These are phyloP conservation scores for Gopherus flavomarginatus DNA, from an alignment of 2,113 vertebrate genomes.

Conservation along the genomic window DNA sequence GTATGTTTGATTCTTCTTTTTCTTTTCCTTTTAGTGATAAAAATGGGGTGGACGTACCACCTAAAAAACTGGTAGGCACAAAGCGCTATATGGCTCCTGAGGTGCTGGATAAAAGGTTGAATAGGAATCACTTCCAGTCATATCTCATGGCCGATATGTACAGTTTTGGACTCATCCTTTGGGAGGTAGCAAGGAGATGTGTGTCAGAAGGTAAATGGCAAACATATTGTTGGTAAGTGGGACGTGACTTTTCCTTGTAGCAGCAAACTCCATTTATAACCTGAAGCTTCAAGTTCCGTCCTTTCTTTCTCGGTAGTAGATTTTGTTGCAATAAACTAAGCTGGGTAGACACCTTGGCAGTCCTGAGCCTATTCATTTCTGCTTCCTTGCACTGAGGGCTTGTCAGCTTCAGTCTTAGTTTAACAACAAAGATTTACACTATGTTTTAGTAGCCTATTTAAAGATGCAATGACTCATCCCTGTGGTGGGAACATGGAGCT, in stretches of 20 bases:
- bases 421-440: too few relatives aligned
- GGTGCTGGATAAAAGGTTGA: constrained; percentile 95
- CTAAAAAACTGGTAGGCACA: constrained; percentile 95
- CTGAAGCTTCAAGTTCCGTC: too few relatives aligned
- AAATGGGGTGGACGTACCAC: constrained; percentile 96
- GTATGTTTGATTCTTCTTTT: constrained; percentile 2
- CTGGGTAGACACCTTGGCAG: background rate
- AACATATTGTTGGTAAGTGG: too few relatives aligned
- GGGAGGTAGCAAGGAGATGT: constrained; percentile 94
- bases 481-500: too few relatives aligned
- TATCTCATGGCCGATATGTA: constrained; percentile 99
- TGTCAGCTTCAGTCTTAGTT: too few relatives aligned
- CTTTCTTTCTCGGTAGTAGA: too few relatives aligned
- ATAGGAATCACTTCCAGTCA: constrained; percentile 94
- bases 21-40: constrained; percentile 84
- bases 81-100: constrained; percentile 98
- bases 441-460: too few relatives aligned
- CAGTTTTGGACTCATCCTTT: constrained; percentile 97
- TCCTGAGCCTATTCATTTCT: background rate
- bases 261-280: too few relatives aligned
- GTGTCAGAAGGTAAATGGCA: constrained; percentile 89
- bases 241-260: too few relatives aligned
- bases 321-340: too few relatives aligned
- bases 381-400: background rate
- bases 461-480: too few relatives aligned